Base-by-base conservation (phyloP, 2,113 vertebrate species). In the Regulus satrapa region DNA sequence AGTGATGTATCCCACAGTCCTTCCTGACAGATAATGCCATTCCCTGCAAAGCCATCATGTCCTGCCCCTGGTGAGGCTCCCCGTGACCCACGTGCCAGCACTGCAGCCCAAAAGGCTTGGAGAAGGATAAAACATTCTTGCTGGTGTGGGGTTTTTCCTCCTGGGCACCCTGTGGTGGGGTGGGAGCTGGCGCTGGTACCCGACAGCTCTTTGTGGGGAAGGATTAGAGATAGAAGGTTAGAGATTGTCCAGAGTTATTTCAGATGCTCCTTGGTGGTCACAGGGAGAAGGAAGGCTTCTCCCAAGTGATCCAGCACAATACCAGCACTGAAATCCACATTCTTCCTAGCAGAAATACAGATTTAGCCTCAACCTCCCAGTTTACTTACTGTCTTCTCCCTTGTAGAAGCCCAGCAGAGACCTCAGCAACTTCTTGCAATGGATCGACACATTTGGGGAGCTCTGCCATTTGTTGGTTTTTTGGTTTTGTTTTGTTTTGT, bases 81-180 rank as follows among this genome's bases (percentile, higher is more conserved):
- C 26, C 0, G 0, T 2, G 3, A 31, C 25, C 52, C 1, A 0
- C 3, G 3, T 38, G 34, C 49, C 81, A 85, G 59, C 68, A 31
- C 59, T 77, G 41, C 46, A 56, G 63, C 51, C 51, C 36, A 23
- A 11, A 69, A 56, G 6, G 21, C 45, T 36, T 49, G 43, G 29
- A 58, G 23, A 52, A 10, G 36, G 7, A 28, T 40, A 26, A 40
- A 2, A 6, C 18, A 5, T 15, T 18, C 34, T 26, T 58, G 26
- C 24, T 52, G 26, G 45, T 83, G 54, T 46, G 23, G 38, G 34
- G 1, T 24, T 79, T 79, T 76, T 46, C 43, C 48, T 63, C 25
- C 43, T 32, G 82, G 26, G 32, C 0, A 0, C 51, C 0, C 0
- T 62, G 43, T 2, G 6, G 23, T 41, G 58, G 23, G 36, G 10